phyloP scores from a whole-genome alignment of 2,113 vertebrate genomes.

The Dasyurus viverrinus region DNA sequence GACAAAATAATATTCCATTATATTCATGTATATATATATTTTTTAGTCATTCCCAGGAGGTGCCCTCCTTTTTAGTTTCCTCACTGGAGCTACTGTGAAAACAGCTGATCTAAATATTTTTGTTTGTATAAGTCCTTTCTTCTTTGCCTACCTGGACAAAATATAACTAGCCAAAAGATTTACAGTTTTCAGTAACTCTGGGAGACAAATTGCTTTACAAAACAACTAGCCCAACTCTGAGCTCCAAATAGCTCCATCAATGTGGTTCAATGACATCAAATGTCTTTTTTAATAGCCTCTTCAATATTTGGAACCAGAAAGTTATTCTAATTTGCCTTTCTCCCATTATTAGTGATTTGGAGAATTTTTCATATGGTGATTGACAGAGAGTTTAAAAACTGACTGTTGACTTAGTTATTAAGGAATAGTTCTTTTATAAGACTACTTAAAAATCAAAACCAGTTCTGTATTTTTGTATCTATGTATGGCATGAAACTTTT shows the following conservation, averaged over 20 bases:
- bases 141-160: not conserved
- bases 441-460: not conserved
- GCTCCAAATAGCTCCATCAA: not conserved
- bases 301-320: not conserved
- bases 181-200: not conserved
- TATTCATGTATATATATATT: not conserved
- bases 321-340: not conserved
- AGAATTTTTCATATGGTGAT: not conserved
- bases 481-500: not conserved
- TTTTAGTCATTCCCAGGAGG: not conserved
- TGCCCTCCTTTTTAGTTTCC: not conserved
- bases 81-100: not conserved
- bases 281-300: not conserved
- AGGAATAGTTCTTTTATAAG: not conserved
- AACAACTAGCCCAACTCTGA: not conserved
- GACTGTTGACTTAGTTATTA: not conserved
- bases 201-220: not conserved
- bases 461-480: not conserved
- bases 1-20: not conserved
- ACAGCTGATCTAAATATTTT: not conserved
- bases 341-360: not conserved
- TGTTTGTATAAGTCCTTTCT: not conserved
- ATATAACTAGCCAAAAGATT: not conserved
- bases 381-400: not conserved
- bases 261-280: not conserved